Conservation (phyloP, 2,888 invertebrate genomes). For the Drosophila pegasa region DNA sequence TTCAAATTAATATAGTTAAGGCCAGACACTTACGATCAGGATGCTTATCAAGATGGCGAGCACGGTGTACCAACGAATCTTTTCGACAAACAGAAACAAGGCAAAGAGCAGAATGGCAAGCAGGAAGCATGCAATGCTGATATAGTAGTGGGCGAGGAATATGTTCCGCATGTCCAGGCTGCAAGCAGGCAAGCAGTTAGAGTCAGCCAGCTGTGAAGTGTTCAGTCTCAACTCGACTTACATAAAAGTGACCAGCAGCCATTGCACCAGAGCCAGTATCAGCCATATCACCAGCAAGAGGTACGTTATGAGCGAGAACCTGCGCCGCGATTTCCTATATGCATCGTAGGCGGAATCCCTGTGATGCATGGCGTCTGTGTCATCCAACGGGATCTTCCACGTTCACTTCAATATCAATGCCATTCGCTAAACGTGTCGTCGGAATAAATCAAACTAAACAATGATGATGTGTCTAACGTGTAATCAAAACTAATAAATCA, state of each 20-base stretch:
- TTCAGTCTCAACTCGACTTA: slow-evolving; percentile 28
- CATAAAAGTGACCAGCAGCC: slow-evolving; percentile 32
- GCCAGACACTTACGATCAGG: slow-evolving; percentile 29
- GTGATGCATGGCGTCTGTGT: background rate
- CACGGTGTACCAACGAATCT: slow-evolving; percentile 7
- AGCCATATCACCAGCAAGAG: slow-evolving; percentile 24
- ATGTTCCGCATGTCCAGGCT: background rate
- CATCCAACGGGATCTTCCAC: background rate
- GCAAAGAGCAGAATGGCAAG: slow-evolving; percentile 34
- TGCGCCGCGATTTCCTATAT: slow-evolving; percentile 27
- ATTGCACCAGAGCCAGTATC: slow-evolving; percentile 38
- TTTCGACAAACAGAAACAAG: slow-evolving; percentile 29
- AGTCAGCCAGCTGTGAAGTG: background rate
- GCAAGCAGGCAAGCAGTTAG: background rate
- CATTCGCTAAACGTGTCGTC: slow-evolving; percentile 3
- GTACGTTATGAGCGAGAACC: slow-evolving; percentile 26
- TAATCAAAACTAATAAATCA: slow-evolving; percentile 8
- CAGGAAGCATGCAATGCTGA: slow-evolving; percentile 25
- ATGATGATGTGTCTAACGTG: slow-evolving; percentile 16
- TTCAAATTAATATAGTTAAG: background rate
- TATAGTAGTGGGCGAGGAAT: slow-evolving; percentile 6
- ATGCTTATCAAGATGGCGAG: slow-evolving; percentile 8
- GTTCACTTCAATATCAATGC: slow-evolving; percentile 23
- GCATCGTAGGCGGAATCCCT: slow-evolving; percentile 9
- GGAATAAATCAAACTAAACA: background rate